These are phyloP conservation scores for Spisula subtruncata DNA, from an alignment of 2,888 invertebrate genomes.

Conservation along the genomic window DNA sequence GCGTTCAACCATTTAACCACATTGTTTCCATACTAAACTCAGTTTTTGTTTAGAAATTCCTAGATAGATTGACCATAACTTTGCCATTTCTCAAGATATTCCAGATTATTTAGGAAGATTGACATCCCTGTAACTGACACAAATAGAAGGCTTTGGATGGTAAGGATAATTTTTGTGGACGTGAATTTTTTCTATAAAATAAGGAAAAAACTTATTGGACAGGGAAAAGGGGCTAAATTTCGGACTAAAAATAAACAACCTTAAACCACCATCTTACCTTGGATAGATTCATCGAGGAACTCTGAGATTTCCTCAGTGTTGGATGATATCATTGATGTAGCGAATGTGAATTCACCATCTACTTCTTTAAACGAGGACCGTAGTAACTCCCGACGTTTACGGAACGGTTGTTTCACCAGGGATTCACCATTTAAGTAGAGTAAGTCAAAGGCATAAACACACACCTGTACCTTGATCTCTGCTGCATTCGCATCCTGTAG, in stretches of 20 bases:
- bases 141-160: no score
- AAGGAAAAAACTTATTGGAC: no score
- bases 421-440: conserved; percentile 96
- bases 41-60: no score
- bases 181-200: no score
- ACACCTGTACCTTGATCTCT: conserved; percentile 95
- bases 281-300: conserved; percentile 97
- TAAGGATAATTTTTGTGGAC: no score
- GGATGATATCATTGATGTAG: conserved; percentile 93
- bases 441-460: conserved; percentile 98
- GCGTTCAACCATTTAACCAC: no score
- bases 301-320: conserved; percentile 97
- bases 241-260: no score
- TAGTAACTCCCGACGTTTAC: conserved; percentile 92
- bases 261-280: conserved; percentile 89
- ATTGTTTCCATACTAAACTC: no score
- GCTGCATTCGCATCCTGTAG: conserved; percentile 92
- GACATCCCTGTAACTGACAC: conserved; percentile 49
- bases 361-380: conserved; percentile 89
- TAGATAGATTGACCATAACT: no score
- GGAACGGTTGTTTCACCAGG: conserved; percentile 93
- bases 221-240: no score
- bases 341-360: conserved; percentile 95
- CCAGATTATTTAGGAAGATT: no score
- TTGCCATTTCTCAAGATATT: no score